Percentiles rank a stretch among this genome's conserved stretches.
These are phyloP conservation scores for Meiosimyza platycephala DNA, from an alignment of 2,888 invertebrate genomes.

Conservation along the genomic window DNA sequence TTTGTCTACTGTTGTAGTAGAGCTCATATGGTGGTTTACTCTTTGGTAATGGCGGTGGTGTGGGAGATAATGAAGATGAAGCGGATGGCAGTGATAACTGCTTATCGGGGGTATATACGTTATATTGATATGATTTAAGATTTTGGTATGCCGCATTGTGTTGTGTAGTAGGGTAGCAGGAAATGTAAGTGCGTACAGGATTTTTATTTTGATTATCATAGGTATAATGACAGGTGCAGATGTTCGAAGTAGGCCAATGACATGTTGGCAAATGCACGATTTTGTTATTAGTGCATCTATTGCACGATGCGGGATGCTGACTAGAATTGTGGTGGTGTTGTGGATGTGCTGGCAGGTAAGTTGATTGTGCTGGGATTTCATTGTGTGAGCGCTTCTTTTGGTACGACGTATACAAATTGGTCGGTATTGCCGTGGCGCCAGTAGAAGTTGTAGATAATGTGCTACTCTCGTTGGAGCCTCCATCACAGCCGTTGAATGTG, in stretches of 20 bases:
- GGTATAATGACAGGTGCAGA: neutral
- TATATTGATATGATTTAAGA: no score
- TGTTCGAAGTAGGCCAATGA: conserved; percentile 22
- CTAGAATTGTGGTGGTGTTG: conserved; percentile 37
- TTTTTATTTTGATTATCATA: no score
- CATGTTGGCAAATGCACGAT: no score
- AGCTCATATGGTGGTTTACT: conserved; percentile 50
- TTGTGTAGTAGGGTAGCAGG: no score
- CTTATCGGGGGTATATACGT: conserved; percentile 22
- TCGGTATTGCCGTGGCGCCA: conserved; percentile 64
- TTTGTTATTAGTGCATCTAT: no score
- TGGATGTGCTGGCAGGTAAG: conserved; percentile 12
- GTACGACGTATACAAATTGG: conserved; percentile 41
- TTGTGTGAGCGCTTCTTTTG: conserved; percentile 34
- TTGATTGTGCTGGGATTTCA: conserved; percentile 39
- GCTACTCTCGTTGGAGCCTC: conserved; percentile 56
- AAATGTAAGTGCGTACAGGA: no score
- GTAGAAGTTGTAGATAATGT: conserved; percentile 63
- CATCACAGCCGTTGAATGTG: conserved; percentile 63
- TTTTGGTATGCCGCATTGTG: neutral
- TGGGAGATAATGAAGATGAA: conserved; percentile 32
- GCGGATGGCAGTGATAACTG: conserved; percentile 23
- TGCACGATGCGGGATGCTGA: neutral
- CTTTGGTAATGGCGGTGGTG: conserved; percentile 52
- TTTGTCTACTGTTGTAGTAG: conserved; percentile 27